phyloP scores from a whole-genome alignment of 2,797 vertebrate species.

The Petrocephalus sullivani region DNA sequence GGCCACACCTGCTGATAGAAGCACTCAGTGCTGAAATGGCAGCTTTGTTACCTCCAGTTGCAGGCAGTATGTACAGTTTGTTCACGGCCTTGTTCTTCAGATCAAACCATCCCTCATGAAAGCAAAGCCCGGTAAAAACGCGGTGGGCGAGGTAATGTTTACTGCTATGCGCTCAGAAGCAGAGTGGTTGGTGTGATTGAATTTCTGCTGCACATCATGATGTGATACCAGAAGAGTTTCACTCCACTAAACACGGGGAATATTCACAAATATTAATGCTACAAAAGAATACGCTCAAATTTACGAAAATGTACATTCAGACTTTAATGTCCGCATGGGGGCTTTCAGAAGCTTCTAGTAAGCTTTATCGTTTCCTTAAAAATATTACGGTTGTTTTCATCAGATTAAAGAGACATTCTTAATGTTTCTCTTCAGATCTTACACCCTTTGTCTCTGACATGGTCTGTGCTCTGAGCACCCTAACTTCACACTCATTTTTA shows the following conservation, averaged over 20 bases:
- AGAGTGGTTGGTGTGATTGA: background rate
- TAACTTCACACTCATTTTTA: constrained; percentile 31
- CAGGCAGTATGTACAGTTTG: background rate
- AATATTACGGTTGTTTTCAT: background rate
- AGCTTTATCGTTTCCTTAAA: background rate
- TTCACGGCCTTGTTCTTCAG: background rate
- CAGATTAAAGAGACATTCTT: background rate
- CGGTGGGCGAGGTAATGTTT: background rate
- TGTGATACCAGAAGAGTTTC: background rate
- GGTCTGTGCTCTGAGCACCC: constrained; percentile 10
- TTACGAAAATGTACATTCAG: background rate
- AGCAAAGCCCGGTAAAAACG: background rate
- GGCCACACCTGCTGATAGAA: background rate
- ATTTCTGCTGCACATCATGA: background rate
- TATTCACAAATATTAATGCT: background rate
- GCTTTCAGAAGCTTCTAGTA: background rate
- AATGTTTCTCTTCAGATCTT: background rate
- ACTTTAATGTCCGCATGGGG: background rate
- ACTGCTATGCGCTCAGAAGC: background rate
- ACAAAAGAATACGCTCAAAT: background rate
- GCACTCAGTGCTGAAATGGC: background rate
- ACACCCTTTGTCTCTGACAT: background rate
- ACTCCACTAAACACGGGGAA: background rate
- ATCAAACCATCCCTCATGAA: background rate
- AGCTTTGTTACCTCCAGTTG: background rate